Conservation (phyloP, 1,140 invertebrate genomes). For the Spodoptera litura region DNA sequence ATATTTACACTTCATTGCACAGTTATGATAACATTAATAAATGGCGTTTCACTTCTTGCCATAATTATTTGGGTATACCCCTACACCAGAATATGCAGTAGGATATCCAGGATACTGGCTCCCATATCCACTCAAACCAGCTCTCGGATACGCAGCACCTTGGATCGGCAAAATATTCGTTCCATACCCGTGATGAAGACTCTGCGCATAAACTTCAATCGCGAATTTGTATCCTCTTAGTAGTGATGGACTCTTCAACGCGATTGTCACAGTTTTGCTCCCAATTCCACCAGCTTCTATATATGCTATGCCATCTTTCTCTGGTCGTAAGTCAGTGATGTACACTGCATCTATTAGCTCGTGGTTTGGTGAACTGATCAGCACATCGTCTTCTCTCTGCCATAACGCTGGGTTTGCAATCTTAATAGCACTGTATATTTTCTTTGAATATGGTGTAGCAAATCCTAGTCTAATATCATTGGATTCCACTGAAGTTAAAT, state of each 20-base stretch:
- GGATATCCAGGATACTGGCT: slow-evolving; percentile 6
- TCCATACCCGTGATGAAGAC: neutral
- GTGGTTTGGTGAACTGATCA: slow-evolving; percentile 19
- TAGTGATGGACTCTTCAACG: slow-evolving; percentile 42
- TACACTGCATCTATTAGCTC: slow-evolving; percentile 42
- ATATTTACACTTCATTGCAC: no score
- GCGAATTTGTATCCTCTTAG: slow-evolving; percentile 47
- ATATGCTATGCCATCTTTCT: slow-evolving; percentile 47
- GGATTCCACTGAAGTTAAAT: slow-evolving; percentile 22
- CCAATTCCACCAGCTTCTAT: slow-evolving; percentile 48
- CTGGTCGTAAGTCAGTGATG: slow-evolving; percentile 42
- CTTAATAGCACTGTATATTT: slow-evolving; percentile 42
- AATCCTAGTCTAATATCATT: slow-evolving; percentile 34
- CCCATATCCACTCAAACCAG: slow-evolving; percentile 15
- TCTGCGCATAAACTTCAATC: slow-evolving; percentile 32
- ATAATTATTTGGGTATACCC: no score
- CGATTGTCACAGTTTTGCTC: slow-evolving; percentile 35
- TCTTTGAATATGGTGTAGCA: slow-evolving; percentile 34
- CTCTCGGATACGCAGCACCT: neutral
- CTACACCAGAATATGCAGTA: neutral
- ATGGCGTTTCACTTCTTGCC: no score
- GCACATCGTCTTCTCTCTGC: slow-evolving; percentile 27
- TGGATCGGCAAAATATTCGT: neutral
- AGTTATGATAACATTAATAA: no score
- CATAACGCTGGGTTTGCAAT: slow-evolving; percentile 40